Base-by-base conservation (phyloP, 2,888 invertebrate genomes). In the Sympetrum striolatum region DNA sequence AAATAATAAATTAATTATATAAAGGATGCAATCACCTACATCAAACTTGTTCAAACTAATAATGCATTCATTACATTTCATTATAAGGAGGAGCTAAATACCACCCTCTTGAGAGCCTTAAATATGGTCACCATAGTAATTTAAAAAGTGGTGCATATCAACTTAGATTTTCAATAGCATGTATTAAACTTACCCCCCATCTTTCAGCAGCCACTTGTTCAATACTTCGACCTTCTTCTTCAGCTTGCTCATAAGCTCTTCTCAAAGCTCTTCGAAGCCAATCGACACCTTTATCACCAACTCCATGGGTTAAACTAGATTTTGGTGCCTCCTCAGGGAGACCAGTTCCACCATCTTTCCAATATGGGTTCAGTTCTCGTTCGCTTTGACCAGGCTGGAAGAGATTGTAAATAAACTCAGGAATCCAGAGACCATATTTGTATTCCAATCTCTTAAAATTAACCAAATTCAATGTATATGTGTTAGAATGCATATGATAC, bases 341-440 rank as follows among this genome's bases (percentile, higher is more conserved):
- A 2, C 98, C 98, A 90, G 95, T 95, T 0, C 98, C 98, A 81
- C 98, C 98, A 93, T 96, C 95, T 94, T 97, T 98, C 98, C 98
- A 98, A 93, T 98, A 97, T 0, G 98, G 98, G 95, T 99, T 99
- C 90, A 98, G 94, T 94, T 99, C 98, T 92, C 96, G 95, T 1
- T 94, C 94, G 93, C 96, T 96, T 91, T 96, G 96, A 0, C 96
- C 96, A 25, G 97, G 97, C 94, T 95, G 91, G 93, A 96, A 95
- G 92, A 25, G 48, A 31, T 35, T 12, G 25, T 2, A 14, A 90
- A 31, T 81, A 44, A 53, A 31, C 14, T 64, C n/a, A 81, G 18
- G 6, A 39, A 39, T 39, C 39, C 39, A 39, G 39, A 48, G 2
- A 48, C 48, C 48, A 48, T 4, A 48, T 39, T 39, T 2, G 12